A percentile compares a stretch with the other conserved stretches of the same genome.
These are phyloP conservation scores for Netelia melanura DNA, from an alignment of 2,888 invertebrate genomes.

Conservation along the genomic window DNA sequence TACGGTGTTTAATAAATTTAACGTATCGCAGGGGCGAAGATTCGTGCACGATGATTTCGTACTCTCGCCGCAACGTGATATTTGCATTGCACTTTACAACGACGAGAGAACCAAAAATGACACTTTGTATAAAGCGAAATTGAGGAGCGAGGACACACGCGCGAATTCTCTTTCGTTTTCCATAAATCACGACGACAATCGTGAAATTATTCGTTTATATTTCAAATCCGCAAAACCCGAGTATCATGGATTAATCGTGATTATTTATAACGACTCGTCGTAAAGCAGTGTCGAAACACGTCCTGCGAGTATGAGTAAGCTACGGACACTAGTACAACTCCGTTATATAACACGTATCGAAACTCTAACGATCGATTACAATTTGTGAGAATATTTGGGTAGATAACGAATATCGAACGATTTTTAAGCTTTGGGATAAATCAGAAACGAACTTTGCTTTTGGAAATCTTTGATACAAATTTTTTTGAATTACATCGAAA, in stretches of 20 bases:
- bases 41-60: conserved; percentile 28
- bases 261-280: conserved; percentile 70
- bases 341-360: not conserved
- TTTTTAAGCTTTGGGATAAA: too few relatives aligned
- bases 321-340: too few relatives aligned
- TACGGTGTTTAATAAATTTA: not conserved
- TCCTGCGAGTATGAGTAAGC: too few relatives aligned
- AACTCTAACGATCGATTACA: not conserved
- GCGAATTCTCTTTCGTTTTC: conserved; percentile 17
- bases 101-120: conserved; percentile 60
- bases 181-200: conserved; percentile 72
- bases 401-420: not conserved
- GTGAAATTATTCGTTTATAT: conserved; percentile 15
- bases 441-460: too few relatives aligned
- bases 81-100: conserved; percentile 72
- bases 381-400: not conserved
- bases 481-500: too few relatives aligned
- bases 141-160: conserved; percentile 11
- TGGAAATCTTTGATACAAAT: too few relatives aligned
- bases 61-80: conserved; percentile 63
- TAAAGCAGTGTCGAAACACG: conserved; percentile 29
- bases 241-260: conserved; percentile 71
- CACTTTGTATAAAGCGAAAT: conserved; percentile 24
- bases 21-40: too few relatives aligned
- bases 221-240: conserved; percentile 60